Conservation (phyloP, 2,888 invertebrate species). For the Dione vanillae region DNA sequence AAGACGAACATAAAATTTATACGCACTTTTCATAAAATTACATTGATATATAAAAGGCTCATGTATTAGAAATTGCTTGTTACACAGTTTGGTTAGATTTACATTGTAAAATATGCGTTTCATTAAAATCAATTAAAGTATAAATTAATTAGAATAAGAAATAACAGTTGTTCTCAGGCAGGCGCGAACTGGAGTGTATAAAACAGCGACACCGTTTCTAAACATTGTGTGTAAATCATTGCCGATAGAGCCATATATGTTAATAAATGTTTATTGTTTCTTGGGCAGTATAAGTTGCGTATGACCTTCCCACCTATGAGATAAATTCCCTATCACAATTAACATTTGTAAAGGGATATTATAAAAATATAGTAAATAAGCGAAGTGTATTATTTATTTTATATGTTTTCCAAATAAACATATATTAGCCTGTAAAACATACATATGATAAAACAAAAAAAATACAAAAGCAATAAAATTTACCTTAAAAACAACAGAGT, state of each 20-base stretch:
- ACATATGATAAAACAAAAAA: too few species aligned
- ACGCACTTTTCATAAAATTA: background rate
- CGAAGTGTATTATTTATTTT: too few species aligned
- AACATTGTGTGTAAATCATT: slow-evolving; percentile 78
- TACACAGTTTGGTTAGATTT: background rate
- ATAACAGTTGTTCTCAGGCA: slow-evolving; percentile 62
- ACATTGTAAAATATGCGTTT: slow-evolving; percentile 28
- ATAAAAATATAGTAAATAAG: background rate
- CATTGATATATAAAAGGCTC: background rate
- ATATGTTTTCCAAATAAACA: too few species aligned
- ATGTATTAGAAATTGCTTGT: background rate
- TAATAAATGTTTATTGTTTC: slow-evolving; percentile 52
- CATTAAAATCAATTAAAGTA: slow-evolving; percentile 51
- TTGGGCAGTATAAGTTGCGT: slow-evolving; percentile 52
- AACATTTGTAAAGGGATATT: background rate
- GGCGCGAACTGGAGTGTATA: slow-evolving; percentile 61
- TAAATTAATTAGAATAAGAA: slow-evolving; percentile 54
- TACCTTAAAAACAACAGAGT: too few species aligned
- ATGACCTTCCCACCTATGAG: slow-evolving; percentile 52
- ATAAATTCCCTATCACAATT: slow-evolving; percentile 32
- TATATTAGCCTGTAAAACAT: too few species aligned
- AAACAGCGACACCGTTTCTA: slow-evolving; percentile 67
- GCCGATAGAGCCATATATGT: slow-evolving; percentile 69
- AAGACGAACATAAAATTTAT: background rate
- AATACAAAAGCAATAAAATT: too few species aligned